Base-by-base conservation (phyloP, 2,113 vertebrate genomes). In the Poecile atricapillus region DNA sequence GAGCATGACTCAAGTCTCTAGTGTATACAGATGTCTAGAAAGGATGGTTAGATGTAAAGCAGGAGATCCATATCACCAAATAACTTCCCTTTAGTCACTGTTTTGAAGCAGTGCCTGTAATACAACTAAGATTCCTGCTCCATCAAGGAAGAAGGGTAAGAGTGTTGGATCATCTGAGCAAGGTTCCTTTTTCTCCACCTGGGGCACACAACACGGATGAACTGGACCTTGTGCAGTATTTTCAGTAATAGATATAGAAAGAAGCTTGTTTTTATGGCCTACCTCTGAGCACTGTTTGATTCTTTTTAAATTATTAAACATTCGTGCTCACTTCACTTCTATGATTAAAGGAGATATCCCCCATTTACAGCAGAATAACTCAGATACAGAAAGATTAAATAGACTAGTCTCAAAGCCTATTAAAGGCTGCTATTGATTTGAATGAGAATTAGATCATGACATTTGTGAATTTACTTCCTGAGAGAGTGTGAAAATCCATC, bases 271-370 rank as follows among this genome's bases (percentile, higher is more conserved):
- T 93, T 93, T 70, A 78, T 2, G 7, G 67, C 35, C 35, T 70
- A 52, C 16, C 19, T 84, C 56, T 93, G 39, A 84, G 47, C 44
- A 60, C 25, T 70, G 4, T 73, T 59, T 74, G 76, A 74, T 17
- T 79, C 35, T 35, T 55, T 24, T 79, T 79, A 90, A 93, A 76
- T 88, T 79, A 84, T 82, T 87, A 95, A 96, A 82, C 44, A 56
- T 75, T 75, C 65, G 52, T 71, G 25, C 39, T 96, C 65, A 47
- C 23, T 89, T 55, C 73, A 52, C 14, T 83, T 70, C 20, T 67
- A 14, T 78, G 44, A 89, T 39, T 70, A 78, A 80, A 83, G 27
- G n/a, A 80, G 55, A 62, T 65, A 73, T 25, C 16, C 25, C 94
- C 65, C 81, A 68, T 94, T 93, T 95, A 93, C n/a, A 75, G 22